A percentile compares a stretch with the other conserved stretches of the same genome.
Evolutionary conservation across 1,140 invertebrate species (phyloP).

Genomic region (Apolygus lucorum): DNA sequence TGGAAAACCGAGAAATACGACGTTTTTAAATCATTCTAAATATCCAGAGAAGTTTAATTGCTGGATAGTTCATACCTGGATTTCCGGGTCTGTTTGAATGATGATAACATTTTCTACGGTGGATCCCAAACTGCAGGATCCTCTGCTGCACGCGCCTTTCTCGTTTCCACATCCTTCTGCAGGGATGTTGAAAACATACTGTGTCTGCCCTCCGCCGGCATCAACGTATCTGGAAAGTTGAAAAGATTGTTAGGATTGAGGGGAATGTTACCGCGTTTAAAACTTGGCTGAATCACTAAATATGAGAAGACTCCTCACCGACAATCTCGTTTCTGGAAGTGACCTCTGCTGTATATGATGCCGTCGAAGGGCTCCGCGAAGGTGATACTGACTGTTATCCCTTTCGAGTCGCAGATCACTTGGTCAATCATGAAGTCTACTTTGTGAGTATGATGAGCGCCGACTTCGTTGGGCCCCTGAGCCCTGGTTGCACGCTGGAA

Average conservation of each 20-base stretch:
- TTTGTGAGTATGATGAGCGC: conserved; percentile 27
- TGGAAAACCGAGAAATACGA: too few relatives aligned
- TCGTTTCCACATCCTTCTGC: conserved; percentile 50
- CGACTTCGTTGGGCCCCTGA: conserved; percentile 22
- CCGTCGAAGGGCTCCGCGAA: conserved; percentile 57
- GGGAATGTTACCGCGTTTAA: background rate
- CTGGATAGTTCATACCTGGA: conserved; percentile 50
- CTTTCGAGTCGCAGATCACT: conserved; percentile 50
- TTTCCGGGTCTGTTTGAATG: conserved; percentile 53
- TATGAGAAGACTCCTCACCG: too few relatives aligned
- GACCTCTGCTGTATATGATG: conserved; percentile 64
- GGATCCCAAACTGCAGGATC: conserved; percentile 45
- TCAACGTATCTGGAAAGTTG: conserved; percentile 46
- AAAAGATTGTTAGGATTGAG: conserved; percentile 12
- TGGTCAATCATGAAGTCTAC: conserved; percentile 46
- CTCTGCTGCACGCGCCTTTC: conserved; percentile 29
- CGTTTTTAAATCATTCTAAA: too few relatives aligned
- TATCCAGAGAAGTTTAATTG: too few relatives aligned
- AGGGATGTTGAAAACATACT: conserved; percentile 52
- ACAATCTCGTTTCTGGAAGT: conserved; percentile 55
- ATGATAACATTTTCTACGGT: conserved; percentile 54
- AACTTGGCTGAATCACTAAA: too few relatives aligned
- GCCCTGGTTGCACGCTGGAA: background rate
- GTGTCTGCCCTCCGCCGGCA: conserved; percentile 45
- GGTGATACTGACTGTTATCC: conserved; percentile 54